Percentiles rank a stretch among this genome's conserved stretches.
These are phyloP conservation scores for Chionomys nivalis DNA, from an alignment of 2,113 vertebrate genomes.

Conservation along the genomic window DNA sequence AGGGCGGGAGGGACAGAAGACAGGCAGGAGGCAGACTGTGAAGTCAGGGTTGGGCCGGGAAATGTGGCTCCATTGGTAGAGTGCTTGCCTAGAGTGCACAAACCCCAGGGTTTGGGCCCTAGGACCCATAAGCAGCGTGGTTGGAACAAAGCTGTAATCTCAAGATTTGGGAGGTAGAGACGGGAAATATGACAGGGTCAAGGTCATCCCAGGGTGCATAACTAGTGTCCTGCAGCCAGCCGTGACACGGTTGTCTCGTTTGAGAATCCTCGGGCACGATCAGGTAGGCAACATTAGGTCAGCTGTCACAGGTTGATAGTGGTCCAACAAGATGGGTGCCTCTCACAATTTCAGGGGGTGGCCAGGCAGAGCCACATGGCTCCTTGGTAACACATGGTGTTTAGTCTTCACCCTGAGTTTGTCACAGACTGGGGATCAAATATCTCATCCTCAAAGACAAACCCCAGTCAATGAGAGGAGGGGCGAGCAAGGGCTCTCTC, in stretches of 20 bases:
- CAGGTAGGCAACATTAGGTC: neutral
- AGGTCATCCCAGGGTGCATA: neutral
- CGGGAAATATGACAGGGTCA: fast-evolving
- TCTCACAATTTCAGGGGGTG: neutral
- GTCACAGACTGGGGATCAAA: neutral
- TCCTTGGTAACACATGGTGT: no score
- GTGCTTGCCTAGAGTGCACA: no score
- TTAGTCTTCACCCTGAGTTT: fast-evolving
- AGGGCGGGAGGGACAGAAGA: neutral
- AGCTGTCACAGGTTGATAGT: neutral
- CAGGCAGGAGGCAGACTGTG: neutral
- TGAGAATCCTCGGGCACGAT: fast-evolving
- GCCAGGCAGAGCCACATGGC: neutral
- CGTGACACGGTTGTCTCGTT: neutral
- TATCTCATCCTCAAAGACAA: neutral
- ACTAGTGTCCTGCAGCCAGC: fast-evolving
- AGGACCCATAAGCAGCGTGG: neutral
- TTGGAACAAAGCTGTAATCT: neutral
- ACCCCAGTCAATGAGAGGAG: neutral
- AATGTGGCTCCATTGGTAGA: neutral
- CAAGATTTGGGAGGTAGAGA: neutral
- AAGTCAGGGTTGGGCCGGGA: neutral
- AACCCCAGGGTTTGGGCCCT: neutral
- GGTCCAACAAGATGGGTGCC: neutral
- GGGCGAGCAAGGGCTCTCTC: neutral